Base-by-base conservation (phyloP, 2,113 vertebrate species). In the Podocnemis expansa region DNA sequence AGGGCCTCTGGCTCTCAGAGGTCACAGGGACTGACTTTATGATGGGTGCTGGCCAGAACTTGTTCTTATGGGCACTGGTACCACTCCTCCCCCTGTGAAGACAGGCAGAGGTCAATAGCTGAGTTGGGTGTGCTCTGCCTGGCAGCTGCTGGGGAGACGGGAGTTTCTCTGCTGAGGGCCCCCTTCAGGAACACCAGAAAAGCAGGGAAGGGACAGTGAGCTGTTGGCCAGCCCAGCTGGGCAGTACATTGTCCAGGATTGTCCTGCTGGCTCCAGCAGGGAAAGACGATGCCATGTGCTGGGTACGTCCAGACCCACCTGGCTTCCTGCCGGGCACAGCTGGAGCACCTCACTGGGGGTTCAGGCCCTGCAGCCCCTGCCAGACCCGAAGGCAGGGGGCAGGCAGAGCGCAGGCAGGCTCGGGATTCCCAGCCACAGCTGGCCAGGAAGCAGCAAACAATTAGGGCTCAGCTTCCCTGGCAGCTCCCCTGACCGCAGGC, bases 331-430 rank as follows among this genome's bases (percentile, higher is more conserved):
- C 54, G 63, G 24, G 3, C 47, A 80, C 38, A 47, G 78, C 56
- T 80, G 21, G 21, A 78, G 34, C 47, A 43, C 80, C 60, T 52
- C 56, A 31, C 21, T 0, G 52, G n/a, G 41, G 22, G 41, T 82
- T 47, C 67, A 22, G 22, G 52, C 24, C 73, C 38, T 11, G n/a
- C 45, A 27, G 75, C 51, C 34, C 63, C 51, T 70, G 21, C 76
- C 56, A 79, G 75, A 45, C 56, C 79, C 38, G 34, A 49, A 58
- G 73, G 75, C 22, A 78, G 41, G 17, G 80, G 56, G 88, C 1
- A 1, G 34, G 85, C 31, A 3, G 6, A 41, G 51, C 2, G 41
- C 38, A 1, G 2, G 34, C 38, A 55, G n/a, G 21, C 78, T 5
- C 4, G 45, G 38, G 22, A 63, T 43, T 43, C 73, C 73, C 73